Percentiles rank a stretch among this genome's conserved stretches.
Conservation (phyloP, 2,113 vertebrate genomes). For the Petrocephalus zakoni region DNA sequence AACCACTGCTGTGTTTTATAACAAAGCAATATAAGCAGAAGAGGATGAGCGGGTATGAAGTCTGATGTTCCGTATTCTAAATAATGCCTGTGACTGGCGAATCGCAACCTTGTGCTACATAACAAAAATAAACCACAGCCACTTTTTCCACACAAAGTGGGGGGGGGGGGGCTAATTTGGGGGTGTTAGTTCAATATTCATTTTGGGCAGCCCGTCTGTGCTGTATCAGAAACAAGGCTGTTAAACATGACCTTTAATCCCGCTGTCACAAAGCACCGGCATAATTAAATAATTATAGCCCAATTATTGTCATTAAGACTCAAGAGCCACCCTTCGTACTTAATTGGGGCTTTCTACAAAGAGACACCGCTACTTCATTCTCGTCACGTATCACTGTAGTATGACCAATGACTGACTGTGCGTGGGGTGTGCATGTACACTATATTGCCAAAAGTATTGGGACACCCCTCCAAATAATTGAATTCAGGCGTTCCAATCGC, state of each 20-base stretch:
- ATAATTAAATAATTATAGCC: not conserved
- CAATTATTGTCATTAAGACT: not conserved
- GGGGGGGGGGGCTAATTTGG: not conserved
- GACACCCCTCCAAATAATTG: no score
- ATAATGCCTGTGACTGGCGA: not conserved
- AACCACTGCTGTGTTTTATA: not conserved
- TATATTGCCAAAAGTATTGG: no score
- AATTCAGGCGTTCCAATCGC: no score
- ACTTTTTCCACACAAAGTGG: not conserved
- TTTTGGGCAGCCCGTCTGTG: not conserved
- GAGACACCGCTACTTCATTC: not conserved
- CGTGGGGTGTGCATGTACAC: not conserved
- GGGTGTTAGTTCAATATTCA: not conserved
- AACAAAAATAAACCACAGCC: not conserved
- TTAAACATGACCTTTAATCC: conserved; percentile 4
- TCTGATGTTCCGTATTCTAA: not conserved
- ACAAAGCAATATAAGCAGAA: not conserved
- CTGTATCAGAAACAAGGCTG: not conserved
- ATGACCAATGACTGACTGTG: not conserved
- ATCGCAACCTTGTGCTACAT: not conserved
- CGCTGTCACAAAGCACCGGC: not conserved
- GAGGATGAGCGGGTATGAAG: not conserved
- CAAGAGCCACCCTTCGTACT: not conserved
- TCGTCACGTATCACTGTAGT: not conserved
- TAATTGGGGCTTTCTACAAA: not conserved